Conservation (phyloP, 2,797 vertebrate genomes). For the Darevskia nairensis region DNA sequence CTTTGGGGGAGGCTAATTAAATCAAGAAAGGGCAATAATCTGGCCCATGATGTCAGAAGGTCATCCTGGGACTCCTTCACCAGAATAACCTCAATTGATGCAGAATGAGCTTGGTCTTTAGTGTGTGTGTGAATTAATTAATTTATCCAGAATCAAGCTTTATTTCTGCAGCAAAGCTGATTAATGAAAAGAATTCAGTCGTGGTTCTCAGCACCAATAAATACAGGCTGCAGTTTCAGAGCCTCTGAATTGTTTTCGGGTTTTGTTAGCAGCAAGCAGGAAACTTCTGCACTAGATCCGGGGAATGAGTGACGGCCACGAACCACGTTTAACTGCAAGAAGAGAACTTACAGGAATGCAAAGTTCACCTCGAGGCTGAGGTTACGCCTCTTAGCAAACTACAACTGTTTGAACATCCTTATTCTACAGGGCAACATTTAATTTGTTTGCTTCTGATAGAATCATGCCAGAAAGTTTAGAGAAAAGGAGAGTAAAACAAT, state of each 20-base stretch:
- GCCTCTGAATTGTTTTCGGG: too few relatives aligned
- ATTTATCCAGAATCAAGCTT: background rate
- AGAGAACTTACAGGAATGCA: conserved; percentile 25
- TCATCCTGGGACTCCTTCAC: background rate
- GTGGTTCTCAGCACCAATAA: background rate
- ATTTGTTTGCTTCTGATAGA: background rate
- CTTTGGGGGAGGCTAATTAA: background rate
- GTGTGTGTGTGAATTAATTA: accelerated
- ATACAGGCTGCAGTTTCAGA: background rate
- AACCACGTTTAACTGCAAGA: conserved; percentile 37
- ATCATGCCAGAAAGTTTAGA: background rate
- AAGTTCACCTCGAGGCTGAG: conserved; percentile 35
- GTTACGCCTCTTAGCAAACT: conserved; percentile 46
- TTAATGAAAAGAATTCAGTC: background rate
- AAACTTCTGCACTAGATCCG: background rate
- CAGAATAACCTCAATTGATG: background rate
- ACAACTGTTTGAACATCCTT: conserved; percentile 39
- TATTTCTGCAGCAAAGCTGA: background rate
- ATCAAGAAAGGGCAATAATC: too few relatives aligned
- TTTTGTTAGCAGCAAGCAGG: background rate
- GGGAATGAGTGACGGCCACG: conserved; percentile 34
- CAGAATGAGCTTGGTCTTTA: accelerated
- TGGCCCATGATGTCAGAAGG: background rate
- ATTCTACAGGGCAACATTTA: conserved; percentile 16
- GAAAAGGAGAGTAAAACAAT: too few relatives aligned